Percentiles rank a stretch among this genome's conserved stretches.
These are phyloP conservation scores for Caradrina kadenii DNA, from an alignment of 2,888 invertebrate species.

Conservation along the genomic window DNA sequence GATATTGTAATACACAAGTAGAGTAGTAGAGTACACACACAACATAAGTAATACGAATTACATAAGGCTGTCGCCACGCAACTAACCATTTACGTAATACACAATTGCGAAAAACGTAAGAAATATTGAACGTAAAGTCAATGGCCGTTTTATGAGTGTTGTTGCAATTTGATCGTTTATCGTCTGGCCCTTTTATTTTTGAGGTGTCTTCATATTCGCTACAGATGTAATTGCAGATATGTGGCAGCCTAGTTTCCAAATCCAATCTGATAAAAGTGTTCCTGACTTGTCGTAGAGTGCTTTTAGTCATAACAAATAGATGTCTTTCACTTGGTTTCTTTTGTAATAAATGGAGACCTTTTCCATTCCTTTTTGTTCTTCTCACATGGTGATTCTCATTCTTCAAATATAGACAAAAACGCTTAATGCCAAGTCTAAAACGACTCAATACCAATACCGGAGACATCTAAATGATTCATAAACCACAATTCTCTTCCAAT, in stretches of 20 bases:
- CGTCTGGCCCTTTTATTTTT: background rate
- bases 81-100: constrained; percentile 36
- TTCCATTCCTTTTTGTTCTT: background rate
- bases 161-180: constrained; percentile 7
- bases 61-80: constrained; percentile 43
- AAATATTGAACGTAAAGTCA: constrained; percentile 44
- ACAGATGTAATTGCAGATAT: background rate
- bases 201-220: background rate
- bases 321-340: background rate
- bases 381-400: background rate
- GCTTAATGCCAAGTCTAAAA: background rate
- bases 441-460: no score
- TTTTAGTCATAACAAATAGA: background rate
- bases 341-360: background rate
- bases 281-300: background rate
- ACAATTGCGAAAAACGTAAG: constrained; percentile 40
- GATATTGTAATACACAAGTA: constrained; percentile 24
- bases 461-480: background rate
- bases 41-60: constrained; percentile 33
- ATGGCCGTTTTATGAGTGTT: constrained; percentile 15
- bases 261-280: background rate
- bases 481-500: no score
- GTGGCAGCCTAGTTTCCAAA: background rate
- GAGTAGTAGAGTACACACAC: constrained; percentile 32
- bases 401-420: constrained; percentile 1